These are phyloP conservation scores for Leptinotarsa juncta DNA, from an alignment of 2,888 invertebrate species.

Conservation along the genomic window DNA sequence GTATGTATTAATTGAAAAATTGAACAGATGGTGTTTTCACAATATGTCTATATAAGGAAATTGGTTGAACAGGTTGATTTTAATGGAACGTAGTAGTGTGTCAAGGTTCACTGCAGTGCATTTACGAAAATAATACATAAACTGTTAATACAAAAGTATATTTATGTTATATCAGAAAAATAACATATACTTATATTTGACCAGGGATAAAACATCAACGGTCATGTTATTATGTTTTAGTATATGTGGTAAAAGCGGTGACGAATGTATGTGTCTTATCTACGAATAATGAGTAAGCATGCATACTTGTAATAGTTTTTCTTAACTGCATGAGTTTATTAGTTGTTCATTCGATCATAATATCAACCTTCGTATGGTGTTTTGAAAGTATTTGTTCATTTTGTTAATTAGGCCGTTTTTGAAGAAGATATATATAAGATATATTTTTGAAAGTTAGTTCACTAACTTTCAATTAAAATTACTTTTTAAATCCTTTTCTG, in stretches of 20 bases:
- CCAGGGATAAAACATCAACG: neutral
- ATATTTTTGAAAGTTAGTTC: no score
- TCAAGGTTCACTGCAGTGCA: conserved; percentile 36
- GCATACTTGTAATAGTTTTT: neutral
- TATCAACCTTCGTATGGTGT: no score
- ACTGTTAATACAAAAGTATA: neutral
- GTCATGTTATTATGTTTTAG: neutral
- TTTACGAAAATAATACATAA: neutral
- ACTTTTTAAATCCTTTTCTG: no score
- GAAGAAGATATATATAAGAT: no score
- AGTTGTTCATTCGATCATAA: neutral
- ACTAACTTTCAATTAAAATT: no score
- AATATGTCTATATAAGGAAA: conserved; percentile 43
- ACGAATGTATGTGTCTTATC: neutral
- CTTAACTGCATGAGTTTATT: neutral
- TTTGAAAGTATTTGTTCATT: no score
- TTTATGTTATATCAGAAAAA: no score
- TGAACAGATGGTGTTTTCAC: conserved; percentile 35
- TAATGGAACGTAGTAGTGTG: conserved; percentile 38
- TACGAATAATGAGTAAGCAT: neutral
- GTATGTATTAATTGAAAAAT: neutral
- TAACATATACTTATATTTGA: no score
- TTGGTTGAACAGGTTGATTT: conserved; percentile 37
- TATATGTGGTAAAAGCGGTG: neutral
- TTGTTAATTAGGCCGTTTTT: no score